Percentiles rank a stretch among this genome's conserved stretches.
Conservation (phyloP, 2,888 invertebrate species). For the Troides helena region DNA sequence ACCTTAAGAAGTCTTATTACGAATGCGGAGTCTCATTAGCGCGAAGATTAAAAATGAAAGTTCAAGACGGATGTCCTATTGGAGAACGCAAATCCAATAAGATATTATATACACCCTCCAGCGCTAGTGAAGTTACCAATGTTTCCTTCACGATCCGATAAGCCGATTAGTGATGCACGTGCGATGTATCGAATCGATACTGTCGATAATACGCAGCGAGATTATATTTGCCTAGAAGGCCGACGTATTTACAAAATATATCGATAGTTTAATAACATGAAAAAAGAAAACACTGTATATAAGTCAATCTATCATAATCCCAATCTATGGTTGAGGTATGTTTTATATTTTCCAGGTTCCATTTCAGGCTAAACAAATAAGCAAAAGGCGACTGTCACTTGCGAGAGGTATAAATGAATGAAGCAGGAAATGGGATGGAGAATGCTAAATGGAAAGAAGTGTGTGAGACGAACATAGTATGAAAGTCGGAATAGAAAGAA, state of each 20-base stretch:
- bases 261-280: conserved; percentile 1
- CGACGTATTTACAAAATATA: conserved; percentile 1
- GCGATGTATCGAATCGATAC: conserved; percentile 1
- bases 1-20: conserved; percentile 17
- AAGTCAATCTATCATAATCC: too few relatives aligned
- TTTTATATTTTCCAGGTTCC: too few relatives aligned
- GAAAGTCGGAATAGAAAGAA: too few relatives aligned
- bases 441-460: too few relatives aligned
- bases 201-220: conserved; percentile 2
- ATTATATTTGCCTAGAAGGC: neutral
- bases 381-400: too few relatives aligned
- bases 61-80: conserved; percentile 11
- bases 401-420: too few relatives aligned
- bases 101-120: neutral
- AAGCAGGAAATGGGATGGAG: too few relatives aligned
- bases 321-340: too few relatives aligned
- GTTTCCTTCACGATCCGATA: conserved; percentile 15
- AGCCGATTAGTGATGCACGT: conserved; percentile 32
- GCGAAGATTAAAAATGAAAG: conserved; percentile 14
- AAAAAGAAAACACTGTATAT: neutral
- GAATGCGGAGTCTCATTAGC: conserved; percentile 13
- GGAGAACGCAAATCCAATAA: conserved; percentile 23
- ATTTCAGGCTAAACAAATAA: too few relatives aligned
- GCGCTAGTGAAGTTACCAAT: neutral
- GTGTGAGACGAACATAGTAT: too few relatives aligned